These are phyloP conservation scores for Philaethria dido DNA, from an alignment of 2,888 invertebrate species.

Conservation along the genomic window DNA sequence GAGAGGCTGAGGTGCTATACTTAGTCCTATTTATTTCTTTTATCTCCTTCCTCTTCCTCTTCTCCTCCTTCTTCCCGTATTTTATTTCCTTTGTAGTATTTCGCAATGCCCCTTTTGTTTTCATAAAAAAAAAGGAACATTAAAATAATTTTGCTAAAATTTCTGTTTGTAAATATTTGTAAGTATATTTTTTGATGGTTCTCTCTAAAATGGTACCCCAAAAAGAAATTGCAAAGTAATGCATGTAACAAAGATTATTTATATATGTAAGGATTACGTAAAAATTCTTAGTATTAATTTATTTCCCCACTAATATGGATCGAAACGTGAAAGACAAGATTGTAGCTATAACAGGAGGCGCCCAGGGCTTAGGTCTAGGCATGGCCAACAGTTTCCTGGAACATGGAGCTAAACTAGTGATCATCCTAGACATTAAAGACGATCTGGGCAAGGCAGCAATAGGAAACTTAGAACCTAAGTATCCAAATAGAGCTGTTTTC, in stretches of 20 bases:
- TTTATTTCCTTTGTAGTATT: too few species aligned
- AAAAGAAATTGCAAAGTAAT: background rate
- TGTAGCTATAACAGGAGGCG: constrained; percentile 44
- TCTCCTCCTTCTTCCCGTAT: too few species aligned
- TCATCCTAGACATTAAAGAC: constrained; percentile 45
- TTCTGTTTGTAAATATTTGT: too few species aligned
- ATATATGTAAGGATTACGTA: background rate
- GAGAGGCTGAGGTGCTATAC: too few species aligned
- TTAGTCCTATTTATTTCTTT: too few species aligned
- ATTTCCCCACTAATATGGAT: too few species aligned
- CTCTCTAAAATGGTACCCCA: background rate
- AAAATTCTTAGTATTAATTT: background rate
- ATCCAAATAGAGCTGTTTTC: constrained; percentile 69
- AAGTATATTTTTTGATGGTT: background rate
- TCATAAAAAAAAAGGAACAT: too few species aligned
- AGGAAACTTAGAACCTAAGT: constrained; percentile 54
- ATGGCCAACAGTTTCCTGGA: constrained; percentile 45
- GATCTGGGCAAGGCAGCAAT: constrained; percentile 37
- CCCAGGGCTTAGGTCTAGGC: constrained; percentile 44
- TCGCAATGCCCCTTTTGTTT: too few species aligned
- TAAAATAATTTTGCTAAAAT: too few species aligned
- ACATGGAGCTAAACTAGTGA: constrained; percentile 42
- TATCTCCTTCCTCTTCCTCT: too few species aligned
- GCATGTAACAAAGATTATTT: background rate
- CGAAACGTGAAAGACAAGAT: constrained; percentile 41